phyloP scores from a whole-genome alignment of 2,888 invertebrate species.

The Ceriagrion tenellum region DNA sequence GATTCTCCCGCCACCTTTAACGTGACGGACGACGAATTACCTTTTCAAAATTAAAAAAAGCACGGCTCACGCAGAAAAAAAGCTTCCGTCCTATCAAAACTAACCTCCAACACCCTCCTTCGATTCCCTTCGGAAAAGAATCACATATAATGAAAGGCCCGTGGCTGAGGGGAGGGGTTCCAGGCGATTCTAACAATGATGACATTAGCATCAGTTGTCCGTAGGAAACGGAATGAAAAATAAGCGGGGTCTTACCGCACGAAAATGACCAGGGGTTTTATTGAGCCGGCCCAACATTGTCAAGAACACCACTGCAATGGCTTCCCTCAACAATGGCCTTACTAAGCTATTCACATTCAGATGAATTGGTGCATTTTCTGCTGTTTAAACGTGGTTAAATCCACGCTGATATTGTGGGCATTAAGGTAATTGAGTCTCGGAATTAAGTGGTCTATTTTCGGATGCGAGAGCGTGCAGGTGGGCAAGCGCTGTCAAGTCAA shows the following conservation, averaged over 20 bases:
- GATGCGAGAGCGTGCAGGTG: not conserved
- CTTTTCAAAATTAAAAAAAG: not conserved
- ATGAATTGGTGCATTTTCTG: not conserved
- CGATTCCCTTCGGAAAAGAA: not conserved
- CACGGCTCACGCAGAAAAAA: not conserved
- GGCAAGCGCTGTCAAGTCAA: not conserved
- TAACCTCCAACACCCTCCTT: not conserved
- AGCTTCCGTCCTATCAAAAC: not conserved
- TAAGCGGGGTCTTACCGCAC: not conserved
- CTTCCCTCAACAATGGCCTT: not conserved
- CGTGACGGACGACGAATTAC: not conserved
- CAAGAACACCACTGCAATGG: not conserved
- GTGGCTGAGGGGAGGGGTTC: not conserved
- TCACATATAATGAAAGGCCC: not conserved
- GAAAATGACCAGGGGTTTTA: not conserved
- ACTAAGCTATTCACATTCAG: not conserved
- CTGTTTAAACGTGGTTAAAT: not conserved
- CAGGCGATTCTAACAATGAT: not conserved
- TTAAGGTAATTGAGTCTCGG: not conserved
- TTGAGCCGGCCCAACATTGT: not conserved
- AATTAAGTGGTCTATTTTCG: not conserved
- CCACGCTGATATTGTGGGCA: not conserved
- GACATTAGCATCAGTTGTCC: not conserved
- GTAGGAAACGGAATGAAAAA: constrained; percentile 31
- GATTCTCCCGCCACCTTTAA: not conserved